Conservation (phyloP, 2,888 invertebrate genomes). For the Caenorhabditis sp. region DNA sequence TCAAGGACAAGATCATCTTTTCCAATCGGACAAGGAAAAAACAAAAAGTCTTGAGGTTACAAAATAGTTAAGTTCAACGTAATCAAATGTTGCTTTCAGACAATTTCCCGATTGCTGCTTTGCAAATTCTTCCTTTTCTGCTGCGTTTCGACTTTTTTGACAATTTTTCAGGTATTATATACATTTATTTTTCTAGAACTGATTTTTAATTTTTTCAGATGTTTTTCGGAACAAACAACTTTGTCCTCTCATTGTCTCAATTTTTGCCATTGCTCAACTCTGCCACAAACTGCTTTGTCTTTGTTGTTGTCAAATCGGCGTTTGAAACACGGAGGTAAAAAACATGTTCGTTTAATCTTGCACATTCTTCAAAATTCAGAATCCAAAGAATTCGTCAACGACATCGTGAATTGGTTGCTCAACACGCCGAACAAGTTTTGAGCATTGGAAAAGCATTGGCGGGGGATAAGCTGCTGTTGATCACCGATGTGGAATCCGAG, state of each 20-base stretch:
- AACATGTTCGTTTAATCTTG: not conserved
- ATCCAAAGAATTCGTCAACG: slow-evolving; percentile 63
- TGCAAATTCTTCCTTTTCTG: slow-evolving; percentile 75
- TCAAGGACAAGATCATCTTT: slow-evolving; percentile 74
- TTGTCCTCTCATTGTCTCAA: slow-evolving; percentile 46
- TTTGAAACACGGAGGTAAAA: slow-evolving; percentile 73
- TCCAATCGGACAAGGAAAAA: slow-evolving; percentile 75
- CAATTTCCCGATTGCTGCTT: slow-evolving; percentile 73
- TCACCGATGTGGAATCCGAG: slow-evolving; percentile 53
- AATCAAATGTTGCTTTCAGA: slow-evolving; percentile 57
- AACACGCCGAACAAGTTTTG: slow-evolving; percentile 76
- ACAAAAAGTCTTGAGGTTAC: slow-evolving; percentile 74
- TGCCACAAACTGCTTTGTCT: slow-evolving; percentile 76
- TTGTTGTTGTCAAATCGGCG: slow-evolving; percentile 76
- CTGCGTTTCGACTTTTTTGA: slow-evolving; percentile 73
- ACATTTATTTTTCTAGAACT: no score
- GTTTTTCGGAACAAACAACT: slow-evolving; percentile 29
- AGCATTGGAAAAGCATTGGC: slow-evolving; percentile 76
- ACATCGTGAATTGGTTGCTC: slow-evolving; percentile 71
- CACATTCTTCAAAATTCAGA: slow-evolving; percentile 46
- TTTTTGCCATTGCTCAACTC: slow-evolving; percentile 75
- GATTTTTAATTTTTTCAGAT: slow-evolving; percentile 40
- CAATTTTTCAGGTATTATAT: slow-evolving; percentile 57
- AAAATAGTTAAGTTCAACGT: not conserved
- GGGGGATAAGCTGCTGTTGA: slow-evolving; percentile 69